Evolutionary conservation across 2,113 vertebrate genomes (phyloP).

Genomic region (Triplophysa rosa): DNA sequence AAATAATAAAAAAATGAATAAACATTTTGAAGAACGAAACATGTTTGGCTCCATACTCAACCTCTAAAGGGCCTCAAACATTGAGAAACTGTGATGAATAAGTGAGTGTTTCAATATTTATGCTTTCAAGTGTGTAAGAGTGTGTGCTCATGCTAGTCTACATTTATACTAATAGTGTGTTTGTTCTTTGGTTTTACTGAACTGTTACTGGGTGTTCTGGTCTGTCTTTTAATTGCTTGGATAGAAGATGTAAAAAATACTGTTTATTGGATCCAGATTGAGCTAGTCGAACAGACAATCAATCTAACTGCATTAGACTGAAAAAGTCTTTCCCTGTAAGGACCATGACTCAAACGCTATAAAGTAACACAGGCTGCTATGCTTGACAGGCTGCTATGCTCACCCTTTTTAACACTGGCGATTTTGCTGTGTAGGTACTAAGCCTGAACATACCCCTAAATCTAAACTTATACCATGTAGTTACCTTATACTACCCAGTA

Average conservation of each 20-base stretch:
- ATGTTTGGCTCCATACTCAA: constrained; percentile 20
- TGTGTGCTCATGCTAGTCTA: background rate
- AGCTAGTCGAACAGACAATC: background rate
- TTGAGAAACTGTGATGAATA: background rate
- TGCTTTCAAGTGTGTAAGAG: background rate
- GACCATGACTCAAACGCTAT: background rate
- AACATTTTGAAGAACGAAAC: background rate
- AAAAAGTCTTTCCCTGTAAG: background rate
- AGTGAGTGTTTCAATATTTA: background rate
- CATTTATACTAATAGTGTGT: background rate
- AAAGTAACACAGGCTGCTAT: background rate
- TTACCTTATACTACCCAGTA: no score
- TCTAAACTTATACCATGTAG: no score
- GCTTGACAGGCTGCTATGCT: no score
- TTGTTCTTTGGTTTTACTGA: background rate
- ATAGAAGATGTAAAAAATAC: constrained; percentile 16
- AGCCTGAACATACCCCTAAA: no score
- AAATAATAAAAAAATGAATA: no score
- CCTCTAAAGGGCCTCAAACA: background rate
- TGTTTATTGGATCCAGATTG: constrained; percentile 40
- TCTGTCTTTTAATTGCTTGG: constrained; percentile 21
- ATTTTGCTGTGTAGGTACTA: no score
- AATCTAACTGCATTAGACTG: background rate
- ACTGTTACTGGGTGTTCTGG: background rate
- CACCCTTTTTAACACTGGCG: no score